Evolutionary conservation across 2,888 invertebrate species (phyloP).

Genomic region (Dusona sp.): DNA sequence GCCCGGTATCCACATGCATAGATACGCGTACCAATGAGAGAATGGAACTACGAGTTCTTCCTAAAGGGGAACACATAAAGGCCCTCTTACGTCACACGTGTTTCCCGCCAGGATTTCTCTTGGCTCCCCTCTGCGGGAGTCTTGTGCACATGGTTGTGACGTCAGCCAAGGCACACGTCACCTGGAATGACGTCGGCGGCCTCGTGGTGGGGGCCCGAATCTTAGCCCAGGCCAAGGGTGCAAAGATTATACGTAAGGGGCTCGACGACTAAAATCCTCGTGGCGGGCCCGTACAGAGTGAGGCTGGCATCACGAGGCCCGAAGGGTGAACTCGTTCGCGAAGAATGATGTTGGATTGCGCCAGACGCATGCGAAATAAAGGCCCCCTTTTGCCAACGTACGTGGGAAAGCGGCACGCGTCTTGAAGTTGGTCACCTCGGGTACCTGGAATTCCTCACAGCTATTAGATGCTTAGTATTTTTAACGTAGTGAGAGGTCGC

Average conservation of each 20-base stretch:
- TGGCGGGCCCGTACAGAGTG: slow-evolving; percentile 38
- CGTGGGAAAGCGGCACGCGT: slow-evolving; percentile 83
- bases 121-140: slow-evolving; percentile 61
- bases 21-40: slow-evolving; percentile 26
- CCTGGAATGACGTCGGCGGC: slow-evolving; percentile 78
- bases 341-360: slow-evolving; percentile 77
- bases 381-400: slow-evolving; percentile 67
- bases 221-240: slow-evolving; percentile 61
- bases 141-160: slow-evolving; percentile 78
- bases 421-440: slow-evolving; percentile 72
- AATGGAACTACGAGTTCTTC: slow-evolving; percentile 2
- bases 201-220: slow-evolving; percentile 67
- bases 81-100: slow-evolving; percentile 73
- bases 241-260: slow-evolving; percentile 72
- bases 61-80: slow-evolving; percentile 6
- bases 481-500: background rate
- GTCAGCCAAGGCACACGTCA: slow-evolving; percentile 80
- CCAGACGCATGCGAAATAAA: slow-evolving; percentile 72
- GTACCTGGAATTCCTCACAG: slow-evolving; percentile 78
- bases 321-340: slow-evolving; percentile 66
- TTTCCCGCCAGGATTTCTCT: slow-evolving; percentile 63
- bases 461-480: slow-evolving; percentile 45
- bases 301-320: slow-evolving; percentile 54
- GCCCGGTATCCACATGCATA: slow-evolving; percentile 30
- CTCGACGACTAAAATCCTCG: slow-evolving; percentile 69